Base-by-base conservation (phyloP, 2,888 invertebrate genomes). In the Cremastinae sp. region DNA sequence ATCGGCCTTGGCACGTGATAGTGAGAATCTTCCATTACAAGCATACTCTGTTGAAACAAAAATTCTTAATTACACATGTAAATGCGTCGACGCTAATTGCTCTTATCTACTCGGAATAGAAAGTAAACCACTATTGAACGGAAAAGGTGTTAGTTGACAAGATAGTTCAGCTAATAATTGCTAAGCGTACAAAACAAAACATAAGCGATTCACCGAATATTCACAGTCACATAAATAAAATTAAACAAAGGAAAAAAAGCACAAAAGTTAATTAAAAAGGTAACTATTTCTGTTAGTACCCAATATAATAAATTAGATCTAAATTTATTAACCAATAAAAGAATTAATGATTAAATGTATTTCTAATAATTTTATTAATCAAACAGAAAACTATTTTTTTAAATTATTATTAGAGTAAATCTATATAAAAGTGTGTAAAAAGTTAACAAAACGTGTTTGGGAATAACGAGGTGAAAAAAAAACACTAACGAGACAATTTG, bases 21-120 rank as follows among this genome's bases (percentile, higher is more conserved):
- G 47, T 86, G 89, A 56, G 88, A 89, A 78, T 92, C 91, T 69
- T 91, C 90, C 83, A 91, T 81, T 53, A 90, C 80, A 59, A 91
- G 83, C 51, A 91, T 83, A 74, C 83, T 86, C 91, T 91, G 80
- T 75, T 69, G 10, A 35, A 16, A 45, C 4, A 22, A 18, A 10
- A 41, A 62, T 12, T 10, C 55, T n/a, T 20, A n/a, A 14, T 22
- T 45, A 47, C 14, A 45, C 55, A 9, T 10, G 39, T 14, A 5
- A 18, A 37, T 41, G 16, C 0, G 12, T 20, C 20, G 5, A 49
- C 49, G 20, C 9, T 49, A 3, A 18, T 49, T 22, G n/a, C 3
- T 22, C 22, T 22, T 51, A n/a, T 49, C 45, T 45, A 12, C 12
- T 12, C 4, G 12, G 12, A 12, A 12, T 4, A 45, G 12, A 45